These are phyloP conservation scores for Bombus affinis DNA, from an alignment of 1,140 invertebrate species.

Conservation along the genomic window DNA sequence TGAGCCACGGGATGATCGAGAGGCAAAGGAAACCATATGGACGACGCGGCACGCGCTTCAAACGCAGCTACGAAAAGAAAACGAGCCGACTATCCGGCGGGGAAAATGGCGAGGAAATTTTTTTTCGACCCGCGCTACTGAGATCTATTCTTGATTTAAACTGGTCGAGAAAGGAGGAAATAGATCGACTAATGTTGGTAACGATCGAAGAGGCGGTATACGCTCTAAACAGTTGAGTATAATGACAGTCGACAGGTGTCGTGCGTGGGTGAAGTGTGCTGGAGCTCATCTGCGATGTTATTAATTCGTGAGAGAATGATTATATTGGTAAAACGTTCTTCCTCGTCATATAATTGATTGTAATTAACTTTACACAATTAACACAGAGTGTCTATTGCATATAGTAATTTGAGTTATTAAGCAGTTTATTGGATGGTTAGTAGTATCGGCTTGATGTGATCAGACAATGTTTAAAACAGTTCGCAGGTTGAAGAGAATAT, in stretches of 20 bases:
- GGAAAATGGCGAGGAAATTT: constrained; percentile 16
- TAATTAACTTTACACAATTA: no score
- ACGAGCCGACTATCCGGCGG: not conserved
- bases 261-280: not conserved
- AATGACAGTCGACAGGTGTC: constrained; percentile 19
- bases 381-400: no score
- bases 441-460: no score
- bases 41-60: constrained; percentile 63
- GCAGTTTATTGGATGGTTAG: no score
- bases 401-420: no score
- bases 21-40: constrained; percentile 71
- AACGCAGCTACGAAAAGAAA: constrained; percentile 47
- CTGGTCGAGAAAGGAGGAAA: not conserved
- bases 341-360: no score
- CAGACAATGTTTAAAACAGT: no score
- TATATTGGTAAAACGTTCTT: not conserved
- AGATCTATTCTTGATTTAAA: constrained; percentile 26
- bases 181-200: not conserved
- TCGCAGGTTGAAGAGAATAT: no score
- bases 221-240: not conserved
- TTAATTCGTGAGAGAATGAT: not conserved
- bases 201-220: not conserved
- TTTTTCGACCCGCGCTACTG: not conserved
- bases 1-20: constrained; percentile 49
- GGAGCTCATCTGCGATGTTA: not conserved